Conservation (phyloP, 2,888 invertebrate genomes). For the Phyllotreta cruciferae region DNA sequence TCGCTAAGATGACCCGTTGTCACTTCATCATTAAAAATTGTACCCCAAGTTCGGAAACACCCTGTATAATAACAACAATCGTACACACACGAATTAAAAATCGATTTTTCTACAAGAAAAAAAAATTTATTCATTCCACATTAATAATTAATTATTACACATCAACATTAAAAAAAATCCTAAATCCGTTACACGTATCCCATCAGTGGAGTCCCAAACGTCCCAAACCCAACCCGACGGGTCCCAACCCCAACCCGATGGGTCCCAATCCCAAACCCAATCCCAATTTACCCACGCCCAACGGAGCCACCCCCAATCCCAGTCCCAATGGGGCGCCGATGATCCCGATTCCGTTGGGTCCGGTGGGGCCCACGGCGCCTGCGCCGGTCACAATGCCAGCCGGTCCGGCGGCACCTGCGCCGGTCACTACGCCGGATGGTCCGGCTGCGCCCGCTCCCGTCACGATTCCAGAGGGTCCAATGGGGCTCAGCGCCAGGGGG, state of each 20-base stretch:
- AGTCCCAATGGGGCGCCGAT: constrained; percentile 12
- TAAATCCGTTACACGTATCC: not conserved
- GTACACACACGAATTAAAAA: not conserved
- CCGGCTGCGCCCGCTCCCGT: constrained; percentile 36
- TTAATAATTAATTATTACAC: not conserved
- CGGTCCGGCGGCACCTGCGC: constrained; percentile 36
- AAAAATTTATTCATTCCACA: constrained; percentile 15
- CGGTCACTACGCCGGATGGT: constrained; percentile 36
- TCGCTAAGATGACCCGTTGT: too few relatives aligned
- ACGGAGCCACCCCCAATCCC: constrained; percentile 8
- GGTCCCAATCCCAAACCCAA: constrained; percentile 1
- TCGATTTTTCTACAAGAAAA: constrained; percentile 8
- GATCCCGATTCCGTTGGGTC: constrained; percentile 32
- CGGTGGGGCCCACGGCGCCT: constrained; percentile 37
- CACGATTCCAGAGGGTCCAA: constrained; percentile 33
- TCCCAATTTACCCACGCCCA: not conserved
- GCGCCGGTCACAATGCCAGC: constrained; percentile 37
- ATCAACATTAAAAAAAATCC: constrained; percentile 2
- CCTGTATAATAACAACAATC: not conserved
- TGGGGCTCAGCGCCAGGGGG: constrained; percentile 27
- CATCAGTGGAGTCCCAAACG: constrained; percentile 8
- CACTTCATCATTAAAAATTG: too few relatives aligned
- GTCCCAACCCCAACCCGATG: not conserved
- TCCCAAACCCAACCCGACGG: not conserved
- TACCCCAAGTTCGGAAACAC: too few relatives aligned